Evolutionary conservation across 2,113 vertebrate genomes (phyloP).

Genomic region (Pleuronectes platessa): DNA sequence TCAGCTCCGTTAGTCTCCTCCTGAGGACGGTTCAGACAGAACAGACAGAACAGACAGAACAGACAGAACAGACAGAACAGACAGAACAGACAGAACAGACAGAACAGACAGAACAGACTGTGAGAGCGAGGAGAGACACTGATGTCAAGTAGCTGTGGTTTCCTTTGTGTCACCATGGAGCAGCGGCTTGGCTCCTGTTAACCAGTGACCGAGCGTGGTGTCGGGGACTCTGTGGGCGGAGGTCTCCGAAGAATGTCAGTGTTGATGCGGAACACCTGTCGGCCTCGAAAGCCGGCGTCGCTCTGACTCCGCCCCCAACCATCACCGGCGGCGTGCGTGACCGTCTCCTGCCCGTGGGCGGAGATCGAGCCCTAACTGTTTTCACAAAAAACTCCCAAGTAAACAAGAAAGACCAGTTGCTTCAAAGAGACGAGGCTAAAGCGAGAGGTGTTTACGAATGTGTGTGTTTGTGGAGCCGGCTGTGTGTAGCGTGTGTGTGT

Average conservation of each 20-base stretch:
- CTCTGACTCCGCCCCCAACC: conserved; percentile 42
- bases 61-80: background rate
- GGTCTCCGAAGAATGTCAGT: conserved; percentile 67
- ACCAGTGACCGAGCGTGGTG: conserved; percentile 8
- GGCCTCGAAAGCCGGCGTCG: conserved; percentile 48
- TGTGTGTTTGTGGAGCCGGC: conserved; percentile 25
- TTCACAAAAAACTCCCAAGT: conserved; percentile 29
- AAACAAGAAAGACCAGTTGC: conserved; percentile 46
- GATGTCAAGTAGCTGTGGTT: conserved; percentile 36
- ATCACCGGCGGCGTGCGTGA: background rate
- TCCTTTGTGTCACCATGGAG: conserved; percentile 51
- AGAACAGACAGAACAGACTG: background rate
- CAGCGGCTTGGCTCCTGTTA: background rate
- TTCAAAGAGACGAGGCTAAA: background rate
- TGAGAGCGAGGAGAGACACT: background rate
- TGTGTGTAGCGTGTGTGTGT: conserved; percentile 1
- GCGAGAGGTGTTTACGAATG: conserved; percentile 1
- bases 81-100: background rate
- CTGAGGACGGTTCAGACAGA: background rate
- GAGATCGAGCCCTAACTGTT: conserved; percentile 38
- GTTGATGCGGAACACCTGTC: conserved; percentile 79
- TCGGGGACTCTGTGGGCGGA: conserved; percentile 39
- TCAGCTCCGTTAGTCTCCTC: no score
- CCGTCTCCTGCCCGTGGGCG: conserved; percentile 30
- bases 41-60: background rate